These are phyloP conservation scores for Pan troglodytes DNA, from an alignment of 2,113 vertebrate species.

Conservation along the genomic window DNA sequence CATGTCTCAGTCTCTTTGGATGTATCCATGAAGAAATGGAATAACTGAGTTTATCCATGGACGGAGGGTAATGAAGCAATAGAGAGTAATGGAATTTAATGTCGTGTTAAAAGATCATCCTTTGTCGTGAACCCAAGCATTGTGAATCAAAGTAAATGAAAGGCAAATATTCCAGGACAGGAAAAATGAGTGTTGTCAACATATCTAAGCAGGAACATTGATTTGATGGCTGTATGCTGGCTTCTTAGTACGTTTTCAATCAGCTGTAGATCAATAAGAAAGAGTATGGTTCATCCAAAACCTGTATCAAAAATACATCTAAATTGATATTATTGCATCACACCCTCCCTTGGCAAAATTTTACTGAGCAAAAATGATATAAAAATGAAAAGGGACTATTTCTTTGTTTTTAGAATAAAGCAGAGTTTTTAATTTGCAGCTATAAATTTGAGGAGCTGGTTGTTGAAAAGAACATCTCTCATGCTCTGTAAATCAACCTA, in stretches of 20 bases:
- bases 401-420: background rate
- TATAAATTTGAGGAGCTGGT: background rate
- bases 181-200: background rate
- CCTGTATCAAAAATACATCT: background rate
- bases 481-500: background rate
- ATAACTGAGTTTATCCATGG: background rate
- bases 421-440: background rate
- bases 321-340: background rate
- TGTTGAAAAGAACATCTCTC: background rate
- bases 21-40: background rate
- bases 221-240: background rate
- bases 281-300: background rate
- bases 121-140: too few species aligned
- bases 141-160: background rate
- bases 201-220: background rate
- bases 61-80: background rate
- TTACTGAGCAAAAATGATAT: background rate
- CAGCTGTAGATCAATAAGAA: background rate
- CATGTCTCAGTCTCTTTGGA: background rate
- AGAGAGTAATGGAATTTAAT: background rate
- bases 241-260: background rate
- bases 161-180: background rate
- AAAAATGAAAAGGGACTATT: background rate
- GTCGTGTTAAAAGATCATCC: background rate
- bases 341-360: background rate